Evolutionary conservation across 2,888 invertebrate species (phyloP).

Genomic region (Hipparchia sbordonii): DNA sequence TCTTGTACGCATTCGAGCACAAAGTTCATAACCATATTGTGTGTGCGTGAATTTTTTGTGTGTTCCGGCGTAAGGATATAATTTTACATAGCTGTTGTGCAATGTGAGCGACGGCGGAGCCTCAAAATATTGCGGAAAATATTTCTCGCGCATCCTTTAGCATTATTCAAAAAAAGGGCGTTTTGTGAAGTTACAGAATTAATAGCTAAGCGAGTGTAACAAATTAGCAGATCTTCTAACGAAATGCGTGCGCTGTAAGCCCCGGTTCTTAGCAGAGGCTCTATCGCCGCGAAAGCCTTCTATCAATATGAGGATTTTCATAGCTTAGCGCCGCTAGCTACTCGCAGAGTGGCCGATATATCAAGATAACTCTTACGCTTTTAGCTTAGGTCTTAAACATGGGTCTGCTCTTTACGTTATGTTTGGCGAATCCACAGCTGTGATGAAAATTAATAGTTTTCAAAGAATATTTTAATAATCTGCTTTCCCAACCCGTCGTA

Average conservation of each 20-base stretch:
- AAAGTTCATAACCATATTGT: too few species aligned
- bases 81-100: too few species aligned
- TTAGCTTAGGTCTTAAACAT: neutral
- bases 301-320: slow-evolving; percentile 17
- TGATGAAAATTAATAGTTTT: neutral
- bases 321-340: slow-evolving; percentile 2
- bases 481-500: too few species aligned
- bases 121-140: too few species aligned
- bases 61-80: too few species aligned
- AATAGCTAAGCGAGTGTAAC: neutral
- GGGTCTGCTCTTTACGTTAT: neutral
- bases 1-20: too few species aligned
- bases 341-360: slow-evolving; percentile 11
- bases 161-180: neutral
- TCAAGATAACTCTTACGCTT: slow-evolving; percentile 17
- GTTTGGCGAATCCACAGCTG: neutral
- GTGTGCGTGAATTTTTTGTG: too few species aligned
- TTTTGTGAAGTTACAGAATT: neutral
- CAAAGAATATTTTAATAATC: too few species aligned
- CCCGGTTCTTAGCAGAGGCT: neutral
- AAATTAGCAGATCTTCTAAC: neutral
- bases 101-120: too few species aligned
- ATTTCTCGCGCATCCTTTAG: too few species aligned
- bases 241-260: neutral
- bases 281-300: slow-evolving; percentile 8